Conservation (phyloP, 2,888 invertebrate species). For the Acronicta psi region DNA sequence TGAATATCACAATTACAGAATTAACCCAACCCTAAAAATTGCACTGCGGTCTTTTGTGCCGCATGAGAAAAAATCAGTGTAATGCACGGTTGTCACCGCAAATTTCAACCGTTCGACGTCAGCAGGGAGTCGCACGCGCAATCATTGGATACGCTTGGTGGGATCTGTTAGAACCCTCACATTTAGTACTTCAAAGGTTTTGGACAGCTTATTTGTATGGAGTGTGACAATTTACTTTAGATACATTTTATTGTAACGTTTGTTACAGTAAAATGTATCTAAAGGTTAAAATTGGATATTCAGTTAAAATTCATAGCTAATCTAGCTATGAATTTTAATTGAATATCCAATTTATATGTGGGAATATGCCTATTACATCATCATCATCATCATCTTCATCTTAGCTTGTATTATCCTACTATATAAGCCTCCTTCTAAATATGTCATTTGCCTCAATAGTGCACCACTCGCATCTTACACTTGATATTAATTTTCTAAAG, state of each 20-base stretch:
- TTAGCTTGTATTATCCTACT: too few relatives aligned
- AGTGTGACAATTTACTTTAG: constrained; percentile 15
- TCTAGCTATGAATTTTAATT: constrained; percentile 10
- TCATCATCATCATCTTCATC: too few relatives aligned
- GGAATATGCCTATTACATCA: too few relatives aligned
- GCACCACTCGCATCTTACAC: too few relatives aligned
- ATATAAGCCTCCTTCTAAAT: too few relatives aligned
- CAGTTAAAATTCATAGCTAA: too few relatives aligned
- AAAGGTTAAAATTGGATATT: too few relatives aligned
- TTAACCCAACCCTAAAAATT: constrained; percentile 68
- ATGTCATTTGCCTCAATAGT: too few relatives aligned
- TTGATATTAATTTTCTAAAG: too few relatives aligned
- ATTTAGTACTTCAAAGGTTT: constrained; percentile 28
- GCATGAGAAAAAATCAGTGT: constrained; percentile 68
- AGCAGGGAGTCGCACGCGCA: constrained; percentile 65
- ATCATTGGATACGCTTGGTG: constrained; percentile 70
- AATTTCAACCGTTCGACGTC: constrained; percentile 62
- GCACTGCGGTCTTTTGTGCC: constrained; percentile 33
- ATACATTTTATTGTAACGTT: constrained; percentile 20
- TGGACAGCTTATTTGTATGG: constrained; percentile 18
- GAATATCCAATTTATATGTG: too few relatives aligned
- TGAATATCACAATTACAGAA: constrained; percentile 56
- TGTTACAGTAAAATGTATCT: too few relatives aligned
- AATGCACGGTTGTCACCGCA: constrained; percentile 78
- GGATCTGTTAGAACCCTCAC: constrained; percentile 56